phyloP scores from a whole-genome alignment of 2,113 vertebrate genomes.

The Trematocara unimaculatum region DNA sequence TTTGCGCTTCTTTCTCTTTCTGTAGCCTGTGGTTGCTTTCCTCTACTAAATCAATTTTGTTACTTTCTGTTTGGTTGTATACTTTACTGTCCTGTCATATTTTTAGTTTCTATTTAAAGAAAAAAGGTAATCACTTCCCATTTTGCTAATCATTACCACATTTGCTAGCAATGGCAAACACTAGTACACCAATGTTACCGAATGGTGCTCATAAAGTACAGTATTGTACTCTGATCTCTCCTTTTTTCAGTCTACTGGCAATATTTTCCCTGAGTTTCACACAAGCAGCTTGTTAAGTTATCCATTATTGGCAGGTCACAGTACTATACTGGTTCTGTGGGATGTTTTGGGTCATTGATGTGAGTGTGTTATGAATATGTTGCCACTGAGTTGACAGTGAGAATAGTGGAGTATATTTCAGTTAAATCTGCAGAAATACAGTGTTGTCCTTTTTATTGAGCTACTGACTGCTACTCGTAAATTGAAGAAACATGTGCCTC shows the following conservation, averaged over 20 bases:
- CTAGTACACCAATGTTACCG: background rate
- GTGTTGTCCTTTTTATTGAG: background rate
- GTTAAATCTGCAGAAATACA: background rate
- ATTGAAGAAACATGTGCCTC: background rate
- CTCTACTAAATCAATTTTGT: background rate
- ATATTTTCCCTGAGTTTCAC: background rate
- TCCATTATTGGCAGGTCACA: background rate
- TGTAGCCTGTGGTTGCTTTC: background rate
- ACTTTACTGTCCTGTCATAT: background rate
- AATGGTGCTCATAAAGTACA: background rate
- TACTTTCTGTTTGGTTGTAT: background rate
- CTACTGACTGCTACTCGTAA: background rate
- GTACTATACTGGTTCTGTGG: background rate
- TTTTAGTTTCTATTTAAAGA: background rate
- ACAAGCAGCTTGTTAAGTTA: background rate
- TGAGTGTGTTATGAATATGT: slow-evolving; percentile 26
- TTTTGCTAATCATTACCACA: background rate
- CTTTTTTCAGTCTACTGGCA: background rate
- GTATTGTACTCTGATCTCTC: background rate
- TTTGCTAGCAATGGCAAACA: background rate
- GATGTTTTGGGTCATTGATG: background rate
- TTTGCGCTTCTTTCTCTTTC: background rate
- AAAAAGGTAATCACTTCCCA: background rate
- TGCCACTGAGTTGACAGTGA: background rate
- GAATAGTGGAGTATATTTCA: background rate